Evolutionary conservation across 2,888 invertebrate genomes (phyloP).

Genomic region (Noctua janthina): DNA sequence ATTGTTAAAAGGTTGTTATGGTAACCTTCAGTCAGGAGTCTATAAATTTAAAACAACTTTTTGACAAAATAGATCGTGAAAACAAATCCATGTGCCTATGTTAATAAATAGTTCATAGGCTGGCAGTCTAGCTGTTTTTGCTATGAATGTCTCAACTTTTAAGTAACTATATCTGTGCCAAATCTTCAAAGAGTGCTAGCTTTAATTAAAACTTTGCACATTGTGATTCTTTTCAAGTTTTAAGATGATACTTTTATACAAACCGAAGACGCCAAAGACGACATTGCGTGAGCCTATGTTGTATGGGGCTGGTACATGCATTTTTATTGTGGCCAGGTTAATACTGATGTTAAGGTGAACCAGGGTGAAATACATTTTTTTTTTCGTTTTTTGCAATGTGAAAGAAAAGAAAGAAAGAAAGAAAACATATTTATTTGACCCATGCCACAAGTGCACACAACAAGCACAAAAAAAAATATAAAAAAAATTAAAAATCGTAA

Average conservation of each 20-base stretch:
- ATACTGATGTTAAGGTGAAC: neutral
- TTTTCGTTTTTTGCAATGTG: no score
- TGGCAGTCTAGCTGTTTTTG: neutral
- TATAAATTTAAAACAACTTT: no score
- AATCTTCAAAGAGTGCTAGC: constrained; percentile 28
- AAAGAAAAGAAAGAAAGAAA: no score
- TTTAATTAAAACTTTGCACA: constrained; percentile 44
- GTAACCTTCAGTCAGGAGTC: no score
- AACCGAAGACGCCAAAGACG: neutral
- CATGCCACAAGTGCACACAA: no score
- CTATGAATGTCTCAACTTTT: constrained; percentile 27
- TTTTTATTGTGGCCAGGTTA: neutral
- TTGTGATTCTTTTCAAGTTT: neutral
- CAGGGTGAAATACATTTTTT: no score
- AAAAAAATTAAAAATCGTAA: no score
- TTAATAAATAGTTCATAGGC: neutral
- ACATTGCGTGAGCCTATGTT: neutral
- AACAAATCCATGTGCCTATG: neutral
- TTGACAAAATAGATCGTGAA: no score
- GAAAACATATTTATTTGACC: no score
- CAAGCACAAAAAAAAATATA: no score
- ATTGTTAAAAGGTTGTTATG: neutral
- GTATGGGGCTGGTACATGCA: neutral
- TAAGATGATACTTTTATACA: neutral
- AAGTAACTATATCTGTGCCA: constrained; percentile 36